A percentile compares a stretch with the other conserved stretches of the same genome.
phyloP scores from a whole-genome alignment of 2,888 invertebrate genomes.

The Drosophila testacea region DNA sequence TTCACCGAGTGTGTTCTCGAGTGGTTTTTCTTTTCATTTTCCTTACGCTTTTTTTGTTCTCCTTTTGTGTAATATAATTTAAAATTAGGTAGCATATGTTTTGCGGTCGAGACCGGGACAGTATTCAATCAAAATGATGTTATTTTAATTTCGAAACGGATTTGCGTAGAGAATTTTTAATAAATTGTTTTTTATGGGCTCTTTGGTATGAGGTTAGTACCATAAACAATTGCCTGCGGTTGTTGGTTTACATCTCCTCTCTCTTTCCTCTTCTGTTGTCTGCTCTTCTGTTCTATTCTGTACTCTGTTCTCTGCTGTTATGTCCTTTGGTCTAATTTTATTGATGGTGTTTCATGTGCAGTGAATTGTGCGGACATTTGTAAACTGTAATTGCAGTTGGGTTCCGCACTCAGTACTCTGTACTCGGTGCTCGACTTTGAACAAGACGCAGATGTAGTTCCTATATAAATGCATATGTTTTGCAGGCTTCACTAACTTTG shows the following conservation, averaged over 20 bases:
- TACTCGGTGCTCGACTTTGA: slow-evolving; percentile 29
- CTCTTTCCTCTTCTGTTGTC: neutral
- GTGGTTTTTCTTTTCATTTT: slow-evolving; percentile 63
- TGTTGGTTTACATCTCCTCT: neutral
- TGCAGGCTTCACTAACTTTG: slow-evolving; percentile 53
- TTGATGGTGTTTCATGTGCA: slow-evolving; percentile 77
- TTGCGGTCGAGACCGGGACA: slow-evolving; percentile 54
- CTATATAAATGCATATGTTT: slow-evolving; percentile 66
- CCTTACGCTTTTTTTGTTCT: slow-evolving; percentile 18
- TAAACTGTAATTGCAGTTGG: slow-evolving; percentile 72
- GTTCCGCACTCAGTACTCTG: slow-evolving; percentile 39
- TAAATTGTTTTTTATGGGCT: slow-evolving; percentile 68
- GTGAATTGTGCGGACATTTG: slow-evolving; percentile 69
- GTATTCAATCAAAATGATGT: slow-evolving; percentile 81
- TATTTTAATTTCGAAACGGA: slow-evolving; percentile 78
- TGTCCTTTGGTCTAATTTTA: slow-evolving; percentile 73
- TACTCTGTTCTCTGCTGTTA: slow-evolving; percentile 16
- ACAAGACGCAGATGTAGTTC: slow-evolving; percentile 48
- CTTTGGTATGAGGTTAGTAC: slow-evolving; percentile 36
- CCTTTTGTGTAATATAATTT: slow-evolving; percentile 71
- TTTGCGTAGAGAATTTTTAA: slow-evolving; percentile 81
- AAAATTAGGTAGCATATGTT: slow-evolving; percentile 80
- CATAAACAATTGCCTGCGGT: slow-evolving; percentile 59
- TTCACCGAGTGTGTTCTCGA: slow-evolving; percentile 42
- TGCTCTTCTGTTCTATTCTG: neutral